A percentile compares a stretch with the other conserved stretches of the same genome.
phyloP scores from a whole-genome alignment of 2,888 invertebrate species.

The Geotrupes spiniger region DNA sequence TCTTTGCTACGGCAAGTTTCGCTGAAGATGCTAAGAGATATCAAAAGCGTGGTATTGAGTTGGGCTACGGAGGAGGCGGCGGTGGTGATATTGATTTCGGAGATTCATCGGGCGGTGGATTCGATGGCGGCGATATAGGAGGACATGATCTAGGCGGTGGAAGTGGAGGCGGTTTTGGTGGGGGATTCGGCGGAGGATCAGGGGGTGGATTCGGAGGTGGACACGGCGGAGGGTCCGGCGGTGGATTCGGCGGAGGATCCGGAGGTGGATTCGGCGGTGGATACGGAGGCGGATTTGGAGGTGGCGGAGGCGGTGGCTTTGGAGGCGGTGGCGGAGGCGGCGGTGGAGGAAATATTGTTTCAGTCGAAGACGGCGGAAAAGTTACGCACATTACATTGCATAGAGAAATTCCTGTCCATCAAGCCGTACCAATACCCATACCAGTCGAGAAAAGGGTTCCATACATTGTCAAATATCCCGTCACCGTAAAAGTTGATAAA shows the following conservation, averaged over 20 bases:
- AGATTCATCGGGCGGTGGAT: constrained; percentile 8
- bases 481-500: constrained; percentile 15
- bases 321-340: constrained; percentile 12
- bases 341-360: constrained; percentile 16
- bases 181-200: background rate
- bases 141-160: background rate
- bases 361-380: constrained; percentile 17
- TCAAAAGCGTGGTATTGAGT: constrained; percentile 9
- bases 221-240: background rate
- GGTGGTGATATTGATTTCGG: constrained; percentile 13
- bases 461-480: constrained; percentile 16
- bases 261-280: constrained; percentile 15
- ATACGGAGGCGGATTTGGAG: constrained; percentile 14
- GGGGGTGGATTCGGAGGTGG: background rate
- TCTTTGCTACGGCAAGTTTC: background rate
- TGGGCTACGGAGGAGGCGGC: constrained; percentile 10
- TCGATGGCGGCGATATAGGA: background rate
- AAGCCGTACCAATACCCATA: constrained; percentile 14
- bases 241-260: constrained; percentile 3
- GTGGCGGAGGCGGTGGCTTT: constrained; percentile 9
- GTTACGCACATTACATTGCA: constrained; percentile 19
- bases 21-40: background rate
- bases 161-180: background rate
- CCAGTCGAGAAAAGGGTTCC: constrained; percentile 17
- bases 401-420: constrained; percentile 17